phyloP scores from a whole-genome alignment of 2,113 vertebrate species.

The Halcyon senegalensis region DNA sequence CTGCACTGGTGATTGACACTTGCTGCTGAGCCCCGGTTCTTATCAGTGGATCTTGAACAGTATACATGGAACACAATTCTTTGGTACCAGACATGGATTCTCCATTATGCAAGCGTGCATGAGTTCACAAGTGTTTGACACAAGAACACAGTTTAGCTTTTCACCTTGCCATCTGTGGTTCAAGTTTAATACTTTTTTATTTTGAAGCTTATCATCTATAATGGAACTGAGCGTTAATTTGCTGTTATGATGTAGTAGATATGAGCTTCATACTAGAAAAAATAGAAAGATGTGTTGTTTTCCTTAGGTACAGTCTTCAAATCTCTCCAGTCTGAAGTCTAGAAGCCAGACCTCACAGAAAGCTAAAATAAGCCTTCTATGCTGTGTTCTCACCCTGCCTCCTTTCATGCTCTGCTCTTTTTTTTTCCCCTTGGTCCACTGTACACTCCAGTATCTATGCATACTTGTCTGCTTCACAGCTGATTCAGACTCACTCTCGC shows the following conservation, averaged over 20 bases:
- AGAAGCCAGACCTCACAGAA: background rate
- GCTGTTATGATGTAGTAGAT: background rate
- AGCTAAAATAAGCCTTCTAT: background rate
- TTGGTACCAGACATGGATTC: background rate
- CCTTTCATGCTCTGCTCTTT: background rate
- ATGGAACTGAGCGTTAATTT: background rate
- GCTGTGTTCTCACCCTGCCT: background rate
- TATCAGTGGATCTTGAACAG: background rate
- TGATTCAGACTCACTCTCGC: background rate
- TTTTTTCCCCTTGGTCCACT: background rate
- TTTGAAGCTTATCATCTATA: background rate
- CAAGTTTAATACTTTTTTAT: slow-evolving; percentile 35
- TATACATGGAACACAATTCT: background rate
- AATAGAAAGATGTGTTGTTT: background rate
- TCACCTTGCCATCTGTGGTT: slow-evolving; percentile 6
- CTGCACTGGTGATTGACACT: background rate
- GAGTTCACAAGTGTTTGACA: background rate
- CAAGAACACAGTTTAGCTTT: background rate
- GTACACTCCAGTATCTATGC: background rate
- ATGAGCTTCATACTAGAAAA: background rate
- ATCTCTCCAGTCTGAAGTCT: background rate
- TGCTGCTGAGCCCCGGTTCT: background rate
- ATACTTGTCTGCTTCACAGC: background rate
- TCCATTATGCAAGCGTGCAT: slow-evolving; percentile 4
- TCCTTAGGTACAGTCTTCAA: background rate